Base-by-base conservation (phyloP, 1,140 invertebrate species). In the Trichoplusia ni region DNA sequence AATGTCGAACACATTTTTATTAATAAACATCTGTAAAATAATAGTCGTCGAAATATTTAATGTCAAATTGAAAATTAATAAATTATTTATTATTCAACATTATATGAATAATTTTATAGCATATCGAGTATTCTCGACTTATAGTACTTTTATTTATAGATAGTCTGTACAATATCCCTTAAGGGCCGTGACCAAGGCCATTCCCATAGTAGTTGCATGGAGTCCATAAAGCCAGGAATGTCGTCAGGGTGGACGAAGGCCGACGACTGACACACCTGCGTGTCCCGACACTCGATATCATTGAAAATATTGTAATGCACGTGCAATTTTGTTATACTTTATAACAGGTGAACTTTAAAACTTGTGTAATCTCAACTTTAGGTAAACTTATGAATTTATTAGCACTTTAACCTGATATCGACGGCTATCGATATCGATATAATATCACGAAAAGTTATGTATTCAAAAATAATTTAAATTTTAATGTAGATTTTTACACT, bases 241-340 rank as follows among this genome's bases (percentile, higher is more conserved):
- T 44, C 4, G 37, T 44, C 44, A 25, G 54, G 54, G 37, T 44
- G 38, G 37, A 8, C 16, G 13, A 42, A 58, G 54, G 54, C 14
- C 9, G 7, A 16, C 37, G n/a, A 58, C 23, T 29, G 23, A n/a
- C 23, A 58, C 54, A 38, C 33, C 51, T 51, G 47, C 47, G 18
- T 14, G 11, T 35, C 47, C 51, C 11, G 19, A 37, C 49, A 35
- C 51, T 37, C 11, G 37, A 11, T 42, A 42, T 58, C 37, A 58
- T 58, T 42, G 54, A 58, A 44, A 42, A 42, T 54, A 54, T 37
- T 40, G 21, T 37, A 40, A 27, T 25, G 16, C 38, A 58, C 54
- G 31, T 42, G 38, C 38, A 44, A 58, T 42, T 42, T 58, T 58
- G 23, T 42, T 58, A 56, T 29, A 56, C 23, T 44, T 58, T 58